Base-by-base conservation (phyloP, 2,113 vertebrate genomes). In the Oreochromis tanganicae region DNA sequence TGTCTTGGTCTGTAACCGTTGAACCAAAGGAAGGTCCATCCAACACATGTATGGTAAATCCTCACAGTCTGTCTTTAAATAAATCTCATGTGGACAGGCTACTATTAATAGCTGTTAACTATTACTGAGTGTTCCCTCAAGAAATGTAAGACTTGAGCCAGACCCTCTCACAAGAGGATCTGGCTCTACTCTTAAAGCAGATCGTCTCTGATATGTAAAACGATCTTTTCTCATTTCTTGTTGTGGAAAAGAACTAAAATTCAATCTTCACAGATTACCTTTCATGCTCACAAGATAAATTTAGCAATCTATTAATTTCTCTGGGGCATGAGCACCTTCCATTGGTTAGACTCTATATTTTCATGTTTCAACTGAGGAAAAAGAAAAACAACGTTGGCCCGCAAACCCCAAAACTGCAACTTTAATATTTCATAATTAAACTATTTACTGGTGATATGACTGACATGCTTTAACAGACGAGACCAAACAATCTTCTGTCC, bases 111-210 rank as follows among this genome's bases (percentile, higher is more conserved):
- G 86, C 81, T 43, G 7, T 71, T 66, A 82, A 82, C 50, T 52
- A 88, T 84, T 86, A 93, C 93, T 59, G 21, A 81, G 85, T 94
- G 94, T 95, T 96, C 95, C 90, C 29, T 82, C 3, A 83, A 95
- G 93, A 95, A 93, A 94, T 94, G 85, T 80, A 66, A 80, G 34
- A 38, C 61, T 66, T 66, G 61, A 66, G 10, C 61, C 61, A 38
- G 61, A 38, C 61, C 32, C 61, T 21, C 61, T 66, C 61, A 66
- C 61, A 66, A 38, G 34, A 66, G 34, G 19, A 66, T 38, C 61
- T 5, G 61, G 34, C 32, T 38, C 10, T 38, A 66, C 17, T n/a
- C 11, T 66, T 66, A 66, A 66, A 66, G 34, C 17, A 66, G 61
- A 38, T 66, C 16, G 14, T 50, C 48, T 63, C 21, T 38, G 21